Conservation (phyloP, 1,140 invertebrate genomes). For the Platyscapa corneri region DNA sequence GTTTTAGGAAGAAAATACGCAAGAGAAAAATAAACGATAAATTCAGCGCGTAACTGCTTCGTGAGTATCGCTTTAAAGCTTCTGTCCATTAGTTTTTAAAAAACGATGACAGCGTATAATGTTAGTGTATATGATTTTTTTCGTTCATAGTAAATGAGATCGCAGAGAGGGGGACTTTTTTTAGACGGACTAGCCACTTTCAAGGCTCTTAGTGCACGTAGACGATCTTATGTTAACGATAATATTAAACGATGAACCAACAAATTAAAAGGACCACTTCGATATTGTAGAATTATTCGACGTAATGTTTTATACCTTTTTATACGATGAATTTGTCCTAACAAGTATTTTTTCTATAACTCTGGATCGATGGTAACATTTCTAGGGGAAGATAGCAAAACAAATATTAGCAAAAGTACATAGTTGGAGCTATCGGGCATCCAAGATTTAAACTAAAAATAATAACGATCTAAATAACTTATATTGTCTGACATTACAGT, state of each 20-base stretch:
- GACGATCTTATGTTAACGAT: constrained; percentile 17
- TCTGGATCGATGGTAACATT: not conserved
- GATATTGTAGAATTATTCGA: constrained; percentile 51
- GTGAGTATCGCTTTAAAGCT: constrained; percentile 42
- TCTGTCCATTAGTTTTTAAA: constrained; percentile 49
- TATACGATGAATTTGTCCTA: constrained; percentile 34
- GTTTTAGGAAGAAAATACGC: not conserved
- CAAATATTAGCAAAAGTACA: not conserved
- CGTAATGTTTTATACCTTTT: constrained; percentile 47
- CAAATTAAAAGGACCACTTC: constrained; percentile 50
- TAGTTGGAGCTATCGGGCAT: constrained; percentile 10
- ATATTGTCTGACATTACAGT: not conserved
- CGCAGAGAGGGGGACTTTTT: not conserved
- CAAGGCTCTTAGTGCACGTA: constrained; percentile 9
- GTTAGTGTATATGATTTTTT: constrained; percentile 16
- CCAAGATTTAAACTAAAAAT: not conserved
- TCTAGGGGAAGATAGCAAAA: not conserved
- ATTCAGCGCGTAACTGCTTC: constrained; percentile 24
- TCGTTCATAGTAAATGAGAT: not conserved
- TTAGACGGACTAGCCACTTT: not conserved
- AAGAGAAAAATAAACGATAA: not conserved
- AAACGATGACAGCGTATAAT: constrained; percentile 19
- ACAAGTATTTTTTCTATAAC: constrained; percentile 37
- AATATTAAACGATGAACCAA: constrained; percentile 4
- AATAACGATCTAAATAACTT: constrained; percentile 11